Evolutionary conservation across 1,140 invertebrate genomes (phyloP), one percentile per base, ranked within the genome.

Genomic region (Aphis gossypii): DNA sequence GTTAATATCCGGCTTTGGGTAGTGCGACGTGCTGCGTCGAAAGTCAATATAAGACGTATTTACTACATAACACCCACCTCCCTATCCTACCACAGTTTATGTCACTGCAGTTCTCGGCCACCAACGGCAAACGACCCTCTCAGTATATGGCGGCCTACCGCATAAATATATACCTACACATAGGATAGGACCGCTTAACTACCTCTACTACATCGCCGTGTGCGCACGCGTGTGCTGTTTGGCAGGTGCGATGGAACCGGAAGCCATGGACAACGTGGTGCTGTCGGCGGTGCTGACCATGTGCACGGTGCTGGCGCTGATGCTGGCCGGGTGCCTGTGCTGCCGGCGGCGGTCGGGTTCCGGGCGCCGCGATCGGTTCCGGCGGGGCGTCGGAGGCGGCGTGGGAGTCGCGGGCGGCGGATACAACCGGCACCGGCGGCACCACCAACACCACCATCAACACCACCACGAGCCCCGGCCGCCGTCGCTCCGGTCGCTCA

Each of bases 251-350:
- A n/a, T 83, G 41, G 90, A 92, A 92, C 68, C 68, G 68, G 95
- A 87, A 94, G 94, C 94, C 41, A 76, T 82, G 56, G 83, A 87
- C 93, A 92, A 90, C 84, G 94, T 89, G 46, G 92, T 95, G 88
- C 93, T 95, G 82, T 95, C 95, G 91, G 95, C 94, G 76, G 94
- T 94, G 9, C 95, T 94, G 93, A 95, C 94, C 18, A 94, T 94
- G 46, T 95, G 95, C 35, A 95, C 95, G 18, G 94, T 95, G 41
- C 94, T 95, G 46, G 94, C 95, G 25, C 94, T 95, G 11, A 82
- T 95, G 41, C 51, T 95, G 20, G 76, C 95, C 21, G 95, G 95
- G 91, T 94, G 96, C 38, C 44, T 95, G 35, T 96, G 95, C 86
- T 95, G 95, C 89, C 95, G 95, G 51, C 95, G 95, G 48, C 95